Conservation (phyloP, 2,113 vertebrate species). For the Chiloscyllium plagiosum region DNA sequence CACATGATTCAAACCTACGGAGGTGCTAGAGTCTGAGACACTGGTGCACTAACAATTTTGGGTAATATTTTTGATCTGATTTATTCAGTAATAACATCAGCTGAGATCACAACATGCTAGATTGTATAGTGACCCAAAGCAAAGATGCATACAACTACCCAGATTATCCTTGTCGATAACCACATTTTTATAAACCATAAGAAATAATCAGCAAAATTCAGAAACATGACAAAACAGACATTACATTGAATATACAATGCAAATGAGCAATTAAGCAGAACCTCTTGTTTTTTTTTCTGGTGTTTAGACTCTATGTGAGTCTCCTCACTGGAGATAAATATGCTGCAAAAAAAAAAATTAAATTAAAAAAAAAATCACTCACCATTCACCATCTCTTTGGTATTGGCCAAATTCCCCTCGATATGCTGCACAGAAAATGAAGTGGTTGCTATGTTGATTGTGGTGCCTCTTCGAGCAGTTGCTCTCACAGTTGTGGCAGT, state of each 20-base stretch:
- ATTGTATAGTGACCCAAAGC: not conserved
- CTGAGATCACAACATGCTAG: too few relatives aligned
- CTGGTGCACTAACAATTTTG: too few relatives aligned
- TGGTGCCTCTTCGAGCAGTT: not conserved
- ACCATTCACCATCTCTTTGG: slow-evolving; percentile 29
- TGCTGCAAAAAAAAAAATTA: too few relatives aligned
- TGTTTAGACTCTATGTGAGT: not conserved
- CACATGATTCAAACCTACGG: too few relatives aligned
- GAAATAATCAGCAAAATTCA: not conserved
- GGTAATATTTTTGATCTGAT: too few relatives aligned
- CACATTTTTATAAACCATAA: not conserved
- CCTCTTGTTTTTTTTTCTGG: not conserved
- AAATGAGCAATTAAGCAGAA: not conserved
- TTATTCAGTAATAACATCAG: too few relatives aligned
- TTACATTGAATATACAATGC: not conserved
- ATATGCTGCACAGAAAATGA: not conserved
- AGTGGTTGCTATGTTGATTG: not conserved
- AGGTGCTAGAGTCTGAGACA: too few relatives aligned
- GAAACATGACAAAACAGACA: not conserved
- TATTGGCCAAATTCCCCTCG: not conserved
- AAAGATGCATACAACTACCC: not conserved
- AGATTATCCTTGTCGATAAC: not conserved
- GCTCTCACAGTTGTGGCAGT: not conserved
- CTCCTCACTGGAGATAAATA: not conserved
- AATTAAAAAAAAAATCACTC: not conserved